phyloP scores from a whole-genome alignment of 1,140 invertebrate species.

The Pseudachorutes palmiensis region DNA sequence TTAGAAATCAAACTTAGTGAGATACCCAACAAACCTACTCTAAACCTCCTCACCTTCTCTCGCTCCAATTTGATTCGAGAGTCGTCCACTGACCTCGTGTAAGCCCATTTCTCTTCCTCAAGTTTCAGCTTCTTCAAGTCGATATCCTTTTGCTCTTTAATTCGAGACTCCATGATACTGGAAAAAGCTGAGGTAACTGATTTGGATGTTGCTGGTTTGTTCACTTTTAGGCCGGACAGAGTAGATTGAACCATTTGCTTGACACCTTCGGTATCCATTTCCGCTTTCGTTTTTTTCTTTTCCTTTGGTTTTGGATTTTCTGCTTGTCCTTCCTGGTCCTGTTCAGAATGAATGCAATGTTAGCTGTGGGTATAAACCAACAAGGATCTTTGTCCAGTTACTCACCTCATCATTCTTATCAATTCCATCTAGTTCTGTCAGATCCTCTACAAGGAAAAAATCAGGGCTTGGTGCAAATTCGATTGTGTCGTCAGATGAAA shows the following conservation, averaged over 20 bases:
- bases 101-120: not conserved
- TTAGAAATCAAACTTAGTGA: no score
- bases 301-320: not conserved
- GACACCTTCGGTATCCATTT: no score
- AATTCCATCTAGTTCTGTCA: not conserved
- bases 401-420: not conserved
- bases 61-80: no score
- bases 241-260: no score
- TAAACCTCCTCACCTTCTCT: no score
- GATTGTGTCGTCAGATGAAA: not conserved
- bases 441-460: not conserved
- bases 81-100: no score
- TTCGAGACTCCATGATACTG: not conserved
- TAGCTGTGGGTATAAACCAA: no score
- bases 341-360: no score
- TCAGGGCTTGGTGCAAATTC: not conserved
- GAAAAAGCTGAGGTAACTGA: not conserved
- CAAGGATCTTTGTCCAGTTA: not conserved
- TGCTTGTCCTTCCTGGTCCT: not conserved
- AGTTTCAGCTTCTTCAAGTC: not conserved
- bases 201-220: not conserved
- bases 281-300: not conserved
- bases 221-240: not conserved
- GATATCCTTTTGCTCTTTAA: not conserved
- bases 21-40: no score